Base-by-base conservation (phyloP, 2,113 vertebrate genomes). In the Anolis sagrei region DNA sequence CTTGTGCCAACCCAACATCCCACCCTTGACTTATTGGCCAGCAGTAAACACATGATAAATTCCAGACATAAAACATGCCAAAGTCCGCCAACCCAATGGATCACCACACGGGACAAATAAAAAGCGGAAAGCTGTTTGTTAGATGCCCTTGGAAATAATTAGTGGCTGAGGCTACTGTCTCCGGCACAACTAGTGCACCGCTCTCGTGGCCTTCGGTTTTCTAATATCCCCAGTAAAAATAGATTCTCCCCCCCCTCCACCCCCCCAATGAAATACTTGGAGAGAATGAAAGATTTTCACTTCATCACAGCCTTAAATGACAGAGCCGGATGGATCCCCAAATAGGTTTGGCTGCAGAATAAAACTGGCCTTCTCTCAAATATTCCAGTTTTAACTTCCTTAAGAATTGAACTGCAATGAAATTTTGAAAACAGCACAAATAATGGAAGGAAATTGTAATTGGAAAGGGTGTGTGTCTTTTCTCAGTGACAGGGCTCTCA, bases 121-220 rank as follows among this genome's bases (percentile, higher is more conserved):
- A 91, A 89, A 87, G 1, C 39, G 11, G 68, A 90, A 79, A 86
- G 76, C 62, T 92, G 85, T n/a, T 90, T 25, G 81, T 92, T 93
- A 87, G 92, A 88, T 87, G 83, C 36, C 82, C 83, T 94, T 89
- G 87, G 78, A 95, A 91, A 89, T 92, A 93, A 93, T 94, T 93
- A 94, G 76, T 85, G 79, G 79, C 74, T 85, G 58, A 74, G 74
- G 61, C 66, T 89, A 19, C 21, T 61, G 23, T 44, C 76, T 92
- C 54, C 25, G 49, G 87, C 62, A 18, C 85, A 87, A 19, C 82
- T 39, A 23, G 54, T 64, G 7, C 44, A 73, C 32, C 3, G 25
- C 39, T 36, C 81, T 44, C 69, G 1, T 25, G 82, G 81, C 81
- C 81, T 79, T 87, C 69, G 2, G 14, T 34, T 79, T 79, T 87